These are phyloP conservation scores for Subacronicta megacephala DNA, from an alignment of 2,888 invertebrate genomes.

Conservation along the genomic window DNA sequence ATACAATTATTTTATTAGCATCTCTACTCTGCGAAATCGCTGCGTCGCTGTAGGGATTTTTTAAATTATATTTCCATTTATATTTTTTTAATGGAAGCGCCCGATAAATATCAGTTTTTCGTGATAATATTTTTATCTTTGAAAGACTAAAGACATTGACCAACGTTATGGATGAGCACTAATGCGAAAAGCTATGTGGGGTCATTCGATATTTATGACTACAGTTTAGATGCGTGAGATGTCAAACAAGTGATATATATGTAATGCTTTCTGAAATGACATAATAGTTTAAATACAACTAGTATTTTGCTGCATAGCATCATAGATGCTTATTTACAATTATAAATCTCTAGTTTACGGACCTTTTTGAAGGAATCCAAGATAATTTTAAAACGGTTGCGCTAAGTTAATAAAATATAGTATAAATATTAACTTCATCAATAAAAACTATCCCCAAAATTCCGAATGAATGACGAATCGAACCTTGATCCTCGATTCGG, in stretches of 20 bases:
- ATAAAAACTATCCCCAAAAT: neutral
- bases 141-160: slow-evolving; percentile 5
- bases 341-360: no score
- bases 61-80: neutral
- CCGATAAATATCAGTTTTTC: slow-evolving; percentile 10
- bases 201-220: slow-evolving; percentile 36
- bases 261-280: slow-evolving; percentile 19
- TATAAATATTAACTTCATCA: no score
- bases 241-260: slow-evolving; percentile 28
- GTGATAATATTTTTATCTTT: neutral
- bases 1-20: no score
- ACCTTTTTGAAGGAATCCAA: no score
- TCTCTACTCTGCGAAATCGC: no score
- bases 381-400: no score
- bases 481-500: slow-evolving; percentile 41
- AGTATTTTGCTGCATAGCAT: no score
- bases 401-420: no score
- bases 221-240: slow-evolving; percentile 41
- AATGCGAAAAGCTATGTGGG: slow-evolving; percentile 31
- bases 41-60: neutral
- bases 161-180: slow-evolving; percentile 19
- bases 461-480: slow-evolving; percentile 1
- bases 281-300: slow-evolving; percentile 19
- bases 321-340: no score
- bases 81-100: neutral